These are phyloP conservation scores for Andrena minutula DNA, from an alignment of 2,888 invertebrate species.

Conservation along the genomic window DNA sequence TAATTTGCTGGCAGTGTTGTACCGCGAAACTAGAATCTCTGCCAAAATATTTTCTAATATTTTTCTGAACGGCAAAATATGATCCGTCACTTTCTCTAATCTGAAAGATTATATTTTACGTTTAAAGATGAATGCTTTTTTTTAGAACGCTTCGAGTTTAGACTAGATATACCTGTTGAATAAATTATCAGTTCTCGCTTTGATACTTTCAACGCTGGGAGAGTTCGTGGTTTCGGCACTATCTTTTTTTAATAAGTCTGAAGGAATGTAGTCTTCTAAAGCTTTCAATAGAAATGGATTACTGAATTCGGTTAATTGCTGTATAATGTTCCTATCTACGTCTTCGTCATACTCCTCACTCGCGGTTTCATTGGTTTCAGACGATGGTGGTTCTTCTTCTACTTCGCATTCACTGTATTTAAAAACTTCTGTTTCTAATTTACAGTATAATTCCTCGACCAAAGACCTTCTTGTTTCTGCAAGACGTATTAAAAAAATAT, in stretches of 20 bases:
- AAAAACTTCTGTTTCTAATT: slow-evolving; percentile 75
- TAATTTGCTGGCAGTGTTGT: slow-evolving; percentile 84
- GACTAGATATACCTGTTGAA: slow-evolving; percentile 58
- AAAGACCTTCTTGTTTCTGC: slow-evolving; percentile 76
- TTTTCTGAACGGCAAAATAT: slow-evolving; percentile 84
- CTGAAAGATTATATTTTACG: slow-evolving; percentile 54
- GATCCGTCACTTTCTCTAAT: slow-evolving; percentile 75
- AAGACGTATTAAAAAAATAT: slow-evolving; percentile 42
- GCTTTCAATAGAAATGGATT: slow-evolving; percentile 85
- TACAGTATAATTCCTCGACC: slow-evolving; percentile 76
- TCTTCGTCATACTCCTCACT: slow-evolving; percentile 64
- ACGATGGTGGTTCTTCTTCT: slow-evolving; percentile 56
- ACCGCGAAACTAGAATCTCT: slow-evolving; percentile 84
- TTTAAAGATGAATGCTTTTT: not conserved
- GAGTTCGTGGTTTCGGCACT: slow-evolving; percentile 16
- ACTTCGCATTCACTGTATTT: slow-evolving; percentile 68
- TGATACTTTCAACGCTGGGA: not conserved
- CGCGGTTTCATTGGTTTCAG: slow-evolving; percentile 26
- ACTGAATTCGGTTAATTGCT: slow-evolving; percentile 77
- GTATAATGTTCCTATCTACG: slow-evolving; percentile 75
- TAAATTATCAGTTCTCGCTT: slow-evolving; percentile 39
- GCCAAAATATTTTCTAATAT: slow-evolving; percentile 83
- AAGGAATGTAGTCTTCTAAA: slow-evolving; percentile 83
- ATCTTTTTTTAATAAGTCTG: slow-evolving; percentile 66
- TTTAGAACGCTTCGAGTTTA: not conserved